phyloP scores from a whole-genome alignment of 2,888 invertebrate genomes.

The Cosmopolites sordidus region DNA sequence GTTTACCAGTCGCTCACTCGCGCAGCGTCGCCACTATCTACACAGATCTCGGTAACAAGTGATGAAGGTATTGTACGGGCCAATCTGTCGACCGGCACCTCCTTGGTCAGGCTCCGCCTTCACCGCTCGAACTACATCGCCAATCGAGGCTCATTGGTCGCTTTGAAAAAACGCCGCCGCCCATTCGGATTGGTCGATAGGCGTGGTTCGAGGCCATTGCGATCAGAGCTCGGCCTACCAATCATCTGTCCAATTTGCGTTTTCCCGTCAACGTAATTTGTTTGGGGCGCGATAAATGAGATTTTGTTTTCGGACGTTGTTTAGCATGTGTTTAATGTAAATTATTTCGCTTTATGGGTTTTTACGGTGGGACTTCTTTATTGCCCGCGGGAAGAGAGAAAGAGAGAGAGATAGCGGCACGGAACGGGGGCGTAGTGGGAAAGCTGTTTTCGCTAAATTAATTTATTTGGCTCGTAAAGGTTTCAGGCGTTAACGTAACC shows the following conservation, averaged over 20 bases:
- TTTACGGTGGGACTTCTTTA: conserved; percentile 37
- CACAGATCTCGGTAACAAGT: conserved; percentile 46
- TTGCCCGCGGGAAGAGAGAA: conserved; percentile 12
- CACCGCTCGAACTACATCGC: conserved; percentile 27
- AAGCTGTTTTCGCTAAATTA: conserved; percentile 18
- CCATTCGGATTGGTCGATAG: conserved; percentile 34
- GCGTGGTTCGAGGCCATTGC: conserved; percentile 30
- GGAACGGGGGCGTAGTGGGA: not conserved
- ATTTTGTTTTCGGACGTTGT: conserved; percentile 49
- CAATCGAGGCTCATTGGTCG: conserved; percentile 29
- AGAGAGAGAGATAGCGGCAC: conserved; percentile 6
- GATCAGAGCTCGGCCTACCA: conserved; percentile 36
- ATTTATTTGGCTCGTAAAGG: conserved; percentile 20
- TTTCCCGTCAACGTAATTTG: conserved; percentile 44
- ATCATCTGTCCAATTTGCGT: conserved; percentile 43
- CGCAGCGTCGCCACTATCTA: conserved; percentile 3
- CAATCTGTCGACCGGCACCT: conserved; percentile 38
- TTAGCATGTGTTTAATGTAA: conserved; percentile 49
- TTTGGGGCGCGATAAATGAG: conserved; percentile 47
- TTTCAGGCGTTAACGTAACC: not conserved
- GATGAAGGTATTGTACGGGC: conserved; percentile 39
- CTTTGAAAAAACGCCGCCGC: conserved; percentile 37
- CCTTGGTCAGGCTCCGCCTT: conserved; percentile 38
- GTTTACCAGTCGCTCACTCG: not conserved
- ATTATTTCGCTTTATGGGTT: conserved; percentile 46